A percentile compares a stretch with the other conserved stretches of the same genome.
These are phyloP conservation scores for Drosophila fulvimacula DNA, from an alignment of 2,888 invertebrate genomes.

Conservation along the genomic window DNA sequence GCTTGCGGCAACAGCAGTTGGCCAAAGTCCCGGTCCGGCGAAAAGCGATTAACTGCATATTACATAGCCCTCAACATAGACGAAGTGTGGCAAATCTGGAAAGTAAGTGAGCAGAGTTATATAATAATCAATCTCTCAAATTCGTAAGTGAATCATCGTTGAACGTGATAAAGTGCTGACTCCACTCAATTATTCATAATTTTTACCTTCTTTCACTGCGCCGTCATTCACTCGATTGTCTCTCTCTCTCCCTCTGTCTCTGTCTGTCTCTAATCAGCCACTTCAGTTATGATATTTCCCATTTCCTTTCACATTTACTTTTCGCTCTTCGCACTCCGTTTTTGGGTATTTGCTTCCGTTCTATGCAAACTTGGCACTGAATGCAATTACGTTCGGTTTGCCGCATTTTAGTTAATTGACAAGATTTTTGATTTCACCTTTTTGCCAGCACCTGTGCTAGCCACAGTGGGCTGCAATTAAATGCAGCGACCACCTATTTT, in stretches of 20 bases:
- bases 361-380: slow-evolving; percentile 41
- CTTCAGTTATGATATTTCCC: slow-evolving; percentile 29
- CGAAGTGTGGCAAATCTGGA: slow-evolving; percentile 4
- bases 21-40: slow-evolving; percentile 21
- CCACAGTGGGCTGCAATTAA: slow-evolving; percentile 57
- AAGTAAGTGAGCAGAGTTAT: slow-evolving; percentile 2
- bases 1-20: slow-evolving; percentile 65
- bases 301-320: slow-evolving; percentile 9
- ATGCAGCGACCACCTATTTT: slow-evolving; percentile 60
- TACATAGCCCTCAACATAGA: slow-evolving; percentile 30
- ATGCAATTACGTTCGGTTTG: slow-evolving; percentile 32
- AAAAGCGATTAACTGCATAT: slow-evolving; percentile 45
- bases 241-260: background rate
- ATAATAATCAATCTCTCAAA: slow-evolving; percentile 23
- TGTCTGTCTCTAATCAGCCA: slow-evolving; percentile 8
- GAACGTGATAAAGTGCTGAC: slow-evolving; percentile 21
- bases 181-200: slow-evolving; percentile 12
- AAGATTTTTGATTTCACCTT: slow-evolving; percentile 25
- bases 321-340: background rate
- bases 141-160: slow-evolving; percentile 31
- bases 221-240: background rate
- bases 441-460: slow-evolving; percentile 11
- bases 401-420: slow-evolving; percentile 47
- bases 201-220: slow-evolving; percentile 1
- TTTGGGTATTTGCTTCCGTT: slow-evolving; percentile 43